These are phyloP conservation scores for Anarsia innoxiella DNA, from an alignment of 2,888 invertebrate genomes.

Conservation along the genomic window DNA sequence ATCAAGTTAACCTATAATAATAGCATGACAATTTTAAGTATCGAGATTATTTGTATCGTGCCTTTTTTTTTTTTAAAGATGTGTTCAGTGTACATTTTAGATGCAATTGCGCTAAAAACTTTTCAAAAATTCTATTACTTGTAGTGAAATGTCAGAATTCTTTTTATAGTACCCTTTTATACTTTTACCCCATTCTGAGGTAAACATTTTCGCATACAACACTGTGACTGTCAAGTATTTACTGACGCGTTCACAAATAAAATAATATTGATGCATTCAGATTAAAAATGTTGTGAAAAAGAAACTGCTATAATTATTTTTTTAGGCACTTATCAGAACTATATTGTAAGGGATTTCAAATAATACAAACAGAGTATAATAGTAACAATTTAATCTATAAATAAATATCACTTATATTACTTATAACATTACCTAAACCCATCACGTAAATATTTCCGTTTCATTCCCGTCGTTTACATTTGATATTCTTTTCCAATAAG, in stretches of 20 bases:
- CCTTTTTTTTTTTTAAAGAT: no score
- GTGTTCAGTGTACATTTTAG: no score
- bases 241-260: not conserved
- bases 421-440: not conserved
- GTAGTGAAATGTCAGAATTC: no score
- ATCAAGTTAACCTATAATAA: no score
- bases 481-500: slow-evolving; percentile 46
- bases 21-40: no score
- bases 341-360: not conserved
- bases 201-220: no score
- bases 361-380: not conserved
- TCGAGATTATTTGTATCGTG: no score
- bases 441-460: slow-evolving; percentile 46
- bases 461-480: slow-evolving; percentile 49
- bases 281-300: no score
- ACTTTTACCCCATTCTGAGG: no score
- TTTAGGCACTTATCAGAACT: not conserved
- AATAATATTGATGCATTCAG: not conserved
- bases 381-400: not conserved
- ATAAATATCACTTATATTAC: not conserved
- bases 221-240: not conserved
- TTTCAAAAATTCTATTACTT: no score
- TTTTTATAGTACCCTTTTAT: no score
- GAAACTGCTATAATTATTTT: not conserved
- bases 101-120: no score